phyloP scores from a whole-genome alignment of 2,113 vertebrate species.

The Promerops cafer region DNA sequence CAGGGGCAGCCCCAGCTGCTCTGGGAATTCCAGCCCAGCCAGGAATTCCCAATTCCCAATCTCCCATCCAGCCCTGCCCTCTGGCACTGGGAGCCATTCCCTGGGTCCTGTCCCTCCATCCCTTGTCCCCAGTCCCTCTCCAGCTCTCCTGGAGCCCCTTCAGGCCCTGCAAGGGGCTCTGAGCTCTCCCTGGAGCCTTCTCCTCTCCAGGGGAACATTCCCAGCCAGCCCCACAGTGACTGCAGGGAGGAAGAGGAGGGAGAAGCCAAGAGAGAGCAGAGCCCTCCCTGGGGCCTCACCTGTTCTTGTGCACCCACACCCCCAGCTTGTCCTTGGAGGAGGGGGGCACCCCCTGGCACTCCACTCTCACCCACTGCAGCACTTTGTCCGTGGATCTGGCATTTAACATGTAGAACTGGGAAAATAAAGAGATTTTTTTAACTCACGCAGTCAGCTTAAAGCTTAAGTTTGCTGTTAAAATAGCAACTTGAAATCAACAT shows the following conservation, averaged over 20 bases:
- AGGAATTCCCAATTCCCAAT: neutral
- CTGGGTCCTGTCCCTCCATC: neutral
- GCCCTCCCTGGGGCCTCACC: conserved; percentile 66
- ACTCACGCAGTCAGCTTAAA: neutral
- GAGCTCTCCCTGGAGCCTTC: neutral
- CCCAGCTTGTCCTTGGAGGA: conserved; percentile 96
- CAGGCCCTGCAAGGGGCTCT: neutral
- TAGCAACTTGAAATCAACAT: neutral
- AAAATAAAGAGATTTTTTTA: neutral
- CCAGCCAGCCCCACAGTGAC: neutral
- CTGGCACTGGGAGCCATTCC: neutral
- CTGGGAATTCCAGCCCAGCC: neutral
- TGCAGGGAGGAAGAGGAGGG: accelerated
- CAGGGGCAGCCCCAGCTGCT: neutral
- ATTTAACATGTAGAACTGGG: conserved; percentile 89
- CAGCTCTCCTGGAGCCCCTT: neutral
- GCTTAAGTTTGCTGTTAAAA: neutral
- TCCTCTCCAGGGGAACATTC: neutral
- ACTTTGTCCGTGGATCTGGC: conserved; percentile 75
- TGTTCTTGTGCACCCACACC: conserved; percentile 93
- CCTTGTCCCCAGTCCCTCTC: neutral
- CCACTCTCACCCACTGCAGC: conserved; percentile 90
- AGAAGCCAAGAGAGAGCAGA: no score
- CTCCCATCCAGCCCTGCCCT: neutral
- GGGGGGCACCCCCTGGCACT: conserved; percentile 87